A percentile compares a stretch with the other conserved stretches of the same genome.
Evolutionary conservation across 2,113 vertebrate genomes (phyloP).

Genomic region (Microcebus griseorufus): DNA sequence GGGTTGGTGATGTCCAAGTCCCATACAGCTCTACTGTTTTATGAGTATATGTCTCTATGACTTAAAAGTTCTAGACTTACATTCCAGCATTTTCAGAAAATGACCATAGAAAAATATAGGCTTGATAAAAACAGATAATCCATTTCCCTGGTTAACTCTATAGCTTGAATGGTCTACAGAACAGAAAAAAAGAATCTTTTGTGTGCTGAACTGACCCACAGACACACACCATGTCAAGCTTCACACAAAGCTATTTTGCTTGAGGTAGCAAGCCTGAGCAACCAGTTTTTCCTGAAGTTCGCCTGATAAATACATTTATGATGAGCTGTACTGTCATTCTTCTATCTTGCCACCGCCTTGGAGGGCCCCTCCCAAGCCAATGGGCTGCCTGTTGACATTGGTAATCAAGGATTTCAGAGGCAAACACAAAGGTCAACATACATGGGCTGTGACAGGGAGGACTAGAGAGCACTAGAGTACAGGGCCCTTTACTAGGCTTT

Average conservation of each 20-base stretch:
- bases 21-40: neutral
- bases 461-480: neutral
- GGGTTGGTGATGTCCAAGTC: neutral
- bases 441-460: neutral
- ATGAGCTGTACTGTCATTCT: constrained; percentile 56
- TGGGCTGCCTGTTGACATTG: constrained; percentile 8
- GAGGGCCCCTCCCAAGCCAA: constrained; percentile 27
- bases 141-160: constrained; percentile 28
- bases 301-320: constrained; percentile 22
- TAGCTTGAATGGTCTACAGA: neutral
- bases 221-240: neutral
- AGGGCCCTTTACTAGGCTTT: neutral
- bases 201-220: neutral
- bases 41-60: neutral
- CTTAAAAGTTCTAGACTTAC: neutral
- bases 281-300: constrained; percentile 70
- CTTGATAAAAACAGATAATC: neutral
- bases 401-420: constrained; percentile 47
- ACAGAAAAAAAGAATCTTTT: neutral
- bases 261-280: constrained; percentile 38
- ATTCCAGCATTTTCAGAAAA: constrained; percentile 10
- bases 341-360: neutral
- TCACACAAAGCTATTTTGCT: constrained; percentile 55
- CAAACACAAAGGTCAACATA: constrained; percentile 32
- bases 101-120: neutral